A percentile compares a stretch with the other conserved stretches of the same genome.
These are phyloP conservation scores for Pharmacophagus antenor DNA, from an alignment of 2,888 invertebrate species.

Conservation along the genomic window DNA sequence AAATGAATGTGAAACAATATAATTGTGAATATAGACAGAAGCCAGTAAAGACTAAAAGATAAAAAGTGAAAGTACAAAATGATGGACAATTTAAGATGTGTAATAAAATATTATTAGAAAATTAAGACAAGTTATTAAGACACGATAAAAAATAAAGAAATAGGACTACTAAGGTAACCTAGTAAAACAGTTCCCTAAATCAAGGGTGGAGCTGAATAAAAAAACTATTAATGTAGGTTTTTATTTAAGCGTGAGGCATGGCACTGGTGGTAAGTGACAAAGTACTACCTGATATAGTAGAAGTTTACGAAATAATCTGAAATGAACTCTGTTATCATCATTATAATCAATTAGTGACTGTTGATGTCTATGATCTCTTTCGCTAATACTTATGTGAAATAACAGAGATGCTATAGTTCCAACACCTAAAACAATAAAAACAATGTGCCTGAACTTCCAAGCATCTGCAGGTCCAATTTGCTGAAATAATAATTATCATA, in stretches of 20 bases:
- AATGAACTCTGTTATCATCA: slow-evolving; percentile 51
- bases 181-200: too few species aligned
- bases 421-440: slow-evolving; percentile 84
- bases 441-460: slow-evolving; percentile 85
- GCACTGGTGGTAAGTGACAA: neutral
- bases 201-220: too few species aligned
- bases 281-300: slow-evolving; percentile 64
- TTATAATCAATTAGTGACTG: slow-evolving; percentile 44
- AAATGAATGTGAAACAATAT: too few species aligned
- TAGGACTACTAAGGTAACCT: too few species aligned
- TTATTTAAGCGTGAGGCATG: neutral
- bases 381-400: slow-evolving; percentile 85
- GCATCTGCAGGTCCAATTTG: slow-evolving; percentile 85
- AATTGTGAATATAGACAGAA: too few species aligned
- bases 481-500: slow-evolving; percentile 43
- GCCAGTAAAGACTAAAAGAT: too few species aligned
- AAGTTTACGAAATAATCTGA: slow-evolving; percentile 57
- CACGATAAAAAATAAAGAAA: too few species aligned
- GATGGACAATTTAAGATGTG: too few species aligned
- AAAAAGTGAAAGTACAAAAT: too few species aligned
- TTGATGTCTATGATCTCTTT: slow-evolving; percentile 53
- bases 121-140: too few species aligned
- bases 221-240: too few species aligned
- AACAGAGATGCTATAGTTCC: slow-evolving; percentile 84
- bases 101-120: too few species aligned